Evolutionary conservation across 30 jellyfish, hydroid and myxozoan species (phyloP), one percentile per base, ranked within the genome.

Genomic region (Mastigias papua): DNA sequence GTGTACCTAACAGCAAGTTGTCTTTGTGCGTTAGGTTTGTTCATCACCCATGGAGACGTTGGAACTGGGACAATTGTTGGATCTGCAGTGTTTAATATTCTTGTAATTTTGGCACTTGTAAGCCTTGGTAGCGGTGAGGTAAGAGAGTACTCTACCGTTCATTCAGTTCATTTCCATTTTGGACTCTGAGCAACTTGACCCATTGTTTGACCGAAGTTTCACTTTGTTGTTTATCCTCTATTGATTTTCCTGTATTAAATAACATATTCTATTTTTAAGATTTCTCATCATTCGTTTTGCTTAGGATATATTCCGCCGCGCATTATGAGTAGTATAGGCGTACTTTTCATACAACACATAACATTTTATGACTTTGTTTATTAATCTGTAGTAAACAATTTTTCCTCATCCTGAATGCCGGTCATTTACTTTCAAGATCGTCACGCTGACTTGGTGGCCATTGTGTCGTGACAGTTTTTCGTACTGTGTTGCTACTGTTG

Each of bases 31-130:
- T 22, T 25, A 91, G 98, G 98, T 49, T 87, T 93, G 33, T 87
- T 93, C 72, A 65, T 93, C 25, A 81, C 97, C 0, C 89, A 80
- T 58, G 98, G 98, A 1, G 98, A 93, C 69, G 94, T 93, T 82
- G 98, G 98, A 1, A 77, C 93, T 10, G 98, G 98, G 46, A 87
- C 98, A 15, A 92, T 92, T 48, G 96, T 92, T 73, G 98, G 98
- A 20, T 92, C 98, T 27, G 98, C 98, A 51, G 98, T 92, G 25
- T 92, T 92, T 61, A 92, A 92, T 70, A 82, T 92, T 69, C 93
- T 93, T 10, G 58, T 86, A 27, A 93, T 93, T 11, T 62, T 93
- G 30, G 67, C 98, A 6, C 69, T 93, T 23, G 93, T 96, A 69
- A 95, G 94, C 31, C 54, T 87, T 10, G 87, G 84, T 48, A 90